Evolutionary conservation across 23 tunicate species (phyloP), one percentile per base, ranked within the genome.

Genomic region (Corella eumyota): DNA sequence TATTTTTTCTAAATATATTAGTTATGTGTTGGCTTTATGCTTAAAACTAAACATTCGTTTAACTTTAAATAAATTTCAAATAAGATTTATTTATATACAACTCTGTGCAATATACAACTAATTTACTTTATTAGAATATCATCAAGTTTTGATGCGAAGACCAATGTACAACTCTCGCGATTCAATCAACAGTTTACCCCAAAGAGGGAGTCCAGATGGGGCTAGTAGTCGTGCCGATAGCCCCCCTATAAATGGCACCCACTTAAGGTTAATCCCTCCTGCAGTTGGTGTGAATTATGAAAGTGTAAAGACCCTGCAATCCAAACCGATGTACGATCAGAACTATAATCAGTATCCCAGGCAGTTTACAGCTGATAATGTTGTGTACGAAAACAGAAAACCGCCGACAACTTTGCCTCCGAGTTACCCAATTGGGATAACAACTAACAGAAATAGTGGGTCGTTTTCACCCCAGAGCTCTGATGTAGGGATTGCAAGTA

Each of bases 151-250:
- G n/a, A n/a, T n/a, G n/a, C n/a, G n/a, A n/a, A n/a, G n/a, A n/a
- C n/a, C n/a, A n/a, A n/a, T n/a, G n/a, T n/a, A 55, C 22, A 22
- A 22, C n/a, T 56, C 68, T 19, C 61, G 38, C 28, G 84, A 77
- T 23, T 55, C 63, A 19, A 36, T 75, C 21, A 25, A 60, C 21
- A 62, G 67, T 45, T 50, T 47, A 3, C 62, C 73, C 6, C 83
- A 75, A 27, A 80, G 95, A 5, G 95, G 95, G 50, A 77, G 86
- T 47, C 95, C 95, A 17, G 95, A 86, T 64, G 95, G 95, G 15
- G 95, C 87, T 2, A 77, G 86, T 49, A 62, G 63, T 54, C 74
- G 95, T 4, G 85, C 95, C 0, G 95, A 86, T 6, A 86, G 95
- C 50, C 95, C 95, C 0, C 77, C 72, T 9, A 50, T 33, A 3